These are phyloP conservation scores for Lycodopsis pacificus DNA, from an alignment of 2,797 vertebrate genomes.

Conservation along the genomic window DNA sequence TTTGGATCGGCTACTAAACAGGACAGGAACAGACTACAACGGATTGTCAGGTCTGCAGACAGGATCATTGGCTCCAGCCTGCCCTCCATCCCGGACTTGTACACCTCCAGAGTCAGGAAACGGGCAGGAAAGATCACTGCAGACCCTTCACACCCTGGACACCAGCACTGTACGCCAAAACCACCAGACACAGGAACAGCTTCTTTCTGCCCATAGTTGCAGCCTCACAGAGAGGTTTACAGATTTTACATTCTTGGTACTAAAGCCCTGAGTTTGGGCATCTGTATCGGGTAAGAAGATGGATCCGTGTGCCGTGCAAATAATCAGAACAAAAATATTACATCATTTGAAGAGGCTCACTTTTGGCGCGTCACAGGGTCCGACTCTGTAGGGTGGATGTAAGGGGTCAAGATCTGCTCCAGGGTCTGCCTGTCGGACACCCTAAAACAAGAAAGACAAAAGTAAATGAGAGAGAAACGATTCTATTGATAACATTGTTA, in stretches of 20 bases:
- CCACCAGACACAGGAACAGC: too few relatives aligned
- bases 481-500: neutral
- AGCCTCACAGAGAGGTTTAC: neutral
- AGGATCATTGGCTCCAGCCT: too few relatives aligned
- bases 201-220: neutral
- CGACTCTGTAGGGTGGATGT: constrained; percentile 92
- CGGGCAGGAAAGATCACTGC: too few relatives aligned
- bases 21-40: too few relatives aligned
- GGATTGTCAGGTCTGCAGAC: too few relatives aligned
- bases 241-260: neutral
- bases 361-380: constrained; percentile 92
- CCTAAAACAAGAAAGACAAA: constrained; percentile 72
- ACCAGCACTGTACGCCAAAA: too few relatives aligned
- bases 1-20: too few relatives aligned
- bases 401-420: constrained; percentile 87
- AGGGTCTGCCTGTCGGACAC: constrained; percentile 88
- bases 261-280: neutral
- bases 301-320: neutral
- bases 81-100: too few relatives aligned
- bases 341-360: constrained; percentile 73
- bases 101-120: too few relatives aligned
- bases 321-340: neutral
- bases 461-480: neutral
- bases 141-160: too few relatives aligned
- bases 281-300: neutral